phyloP scores from a whole-genome alignment of 2,888 invertebrate genomes.

The Perithous albicinctus region DNA sequence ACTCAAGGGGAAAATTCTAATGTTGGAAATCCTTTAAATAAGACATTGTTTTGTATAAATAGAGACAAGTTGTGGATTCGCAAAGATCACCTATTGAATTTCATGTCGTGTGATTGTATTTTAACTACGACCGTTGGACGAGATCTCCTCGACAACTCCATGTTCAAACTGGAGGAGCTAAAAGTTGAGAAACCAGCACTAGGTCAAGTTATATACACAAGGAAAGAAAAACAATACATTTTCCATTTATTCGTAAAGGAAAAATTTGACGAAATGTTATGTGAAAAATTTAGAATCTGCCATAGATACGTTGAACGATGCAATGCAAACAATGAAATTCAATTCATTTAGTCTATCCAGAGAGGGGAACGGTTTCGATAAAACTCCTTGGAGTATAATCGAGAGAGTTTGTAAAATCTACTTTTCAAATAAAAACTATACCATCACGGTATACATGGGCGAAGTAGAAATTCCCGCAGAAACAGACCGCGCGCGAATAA shows the following conservation, averaged over 20 bases:
- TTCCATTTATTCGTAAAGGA: conserved; percentile 5
- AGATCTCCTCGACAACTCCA: not conserved
- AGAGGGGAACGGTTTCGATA: conserved; percentile 24
- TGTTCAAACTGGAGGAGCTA: not conserved
- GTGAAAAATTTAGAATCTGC: not conserved
- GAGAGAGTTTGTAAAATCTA: conserved; percentile 6
- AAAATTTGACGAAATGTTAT: not conserved
- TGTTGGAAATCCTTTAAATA: not conserved
- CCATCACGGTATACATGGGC: conserved; percentile 22
- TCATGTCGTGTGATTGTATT: not conserved
- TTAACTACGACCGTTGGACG: not conserved
- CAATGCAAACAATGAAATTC: conserved; percentile 3
- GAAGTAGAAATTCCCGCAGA: conserved; percentile 12
- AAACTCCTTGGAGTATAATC: conserved; percentile 10
- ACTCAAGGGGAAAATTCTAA: not conserved
- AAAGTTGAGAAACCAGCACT: not conserved
- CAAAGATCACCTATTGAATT: not conserved
- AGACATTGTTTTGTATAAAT: not conserved
- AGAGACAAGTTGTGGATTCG: not conserved
- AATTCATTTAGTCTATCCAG: conserved; percentile 1
- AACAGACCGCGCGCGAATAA: conserved; percentile 7
- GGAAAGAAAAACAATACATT: not conserved
- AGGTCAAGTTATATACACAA: conserved; percentile 1
- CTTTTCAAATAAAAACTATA: not conserved
- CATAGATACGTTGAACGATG: not conserved